Evolutionary conservation across 53 echinoderm and acorn worm species (phyloP).

Genomic region (Astropecten irregularis): DNA sequence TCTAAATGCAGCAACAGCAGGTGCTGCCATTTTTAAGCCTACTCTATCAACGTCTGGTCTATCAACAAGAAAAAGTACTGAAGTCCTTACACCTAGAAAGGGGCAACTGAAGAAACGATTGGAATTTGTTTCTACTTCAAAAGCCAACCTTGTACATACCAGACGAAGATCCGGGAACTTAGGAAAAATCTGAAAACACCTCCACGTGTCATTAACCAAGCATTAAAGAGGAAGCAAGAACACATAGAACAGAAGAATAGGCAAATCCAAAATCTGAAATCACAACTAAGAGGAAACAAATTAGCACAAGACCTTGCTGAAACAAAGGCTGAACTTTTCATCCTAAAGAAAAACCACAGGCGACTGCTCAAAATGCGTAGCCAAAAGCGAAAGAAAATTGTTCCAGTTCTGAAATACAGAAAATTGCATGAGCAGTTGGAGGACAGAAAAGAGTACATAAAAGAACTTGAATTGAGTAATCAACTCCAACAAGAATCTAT

Average conservation of each 20-base stretch:
- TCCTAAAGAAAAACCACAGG: constrained; percentile 9
- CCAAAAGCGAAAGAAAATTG: neutral
- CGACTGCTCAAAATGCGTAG: neutral
- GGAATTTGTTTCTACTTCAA: constrained; percentile 15
- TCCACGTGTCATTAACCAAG: too few relatives aligned
- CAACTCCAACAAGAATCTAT: constrained; percentile 19
- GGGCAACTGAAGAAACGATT: constrained; percentile 22
- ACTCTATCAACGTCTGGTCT: too few relatives aligned
- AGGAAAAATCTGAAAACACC: too few relatives aligned
- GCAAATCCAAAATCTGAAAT: constrained; percentile 3
- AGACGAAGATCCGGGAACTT: too few relatives aligned
- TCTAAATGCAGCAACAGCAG: too few relatives aligned
- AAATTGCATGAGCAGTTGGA: constrained; percentile 27
- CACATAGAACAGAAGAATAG: neutral
- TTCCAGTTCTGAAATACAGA: constrained; percentile 3
- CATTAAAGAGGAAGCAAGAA: neutral
- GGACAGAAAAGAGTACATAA: constrained; percentile 39
- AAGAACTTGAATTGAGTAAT: constrained; percentile 21
- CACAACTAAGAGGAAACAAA: neutral
- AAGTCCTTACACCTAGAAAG: constrained; percentile 6
- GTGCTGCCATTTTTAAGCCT: too few relatives aligned
- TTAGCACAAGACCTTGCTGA: constrained; percentile 25
- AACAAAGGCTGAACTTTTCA: neutral
- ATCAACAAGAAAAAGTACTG: too few relatives aligned
- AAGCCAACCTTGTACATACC: neutral